Evolutionary conservation across 92 coral and sea anemone species (phyloP).

Genomic region (Paramuricea clavata): DNA sequence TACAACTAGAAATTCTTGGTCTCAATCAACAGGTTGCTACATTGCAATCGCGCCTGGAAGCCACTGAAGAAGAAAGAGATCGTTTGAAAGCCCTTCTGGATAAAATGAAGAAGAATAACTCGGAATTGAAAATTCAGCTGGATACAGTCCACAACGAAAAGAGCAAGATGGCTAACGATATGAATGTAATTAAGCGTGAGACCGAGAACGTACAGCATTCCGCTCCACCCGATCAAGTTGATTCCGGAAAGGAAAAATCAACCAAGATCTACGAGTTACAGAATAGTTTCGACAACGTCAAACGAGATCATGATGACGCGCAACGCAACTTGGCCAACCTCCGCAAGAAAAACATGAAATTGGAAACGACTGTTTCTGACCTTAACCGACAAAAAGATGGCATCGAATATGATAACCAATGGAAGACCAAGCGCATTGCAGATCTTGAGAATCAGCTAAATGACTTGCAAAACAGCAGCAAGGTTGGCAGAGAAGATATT

Average conservation of each 20-base stretch:
- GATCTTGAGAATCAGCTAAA: slow-evolving; percentile 89
- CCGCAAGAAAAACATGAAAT: slow-evolving; percentile 72
- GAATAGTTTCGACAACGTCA: slow-evolving; percentile 78
- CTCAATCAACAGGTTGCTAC: slow-evolving; percentile 80
- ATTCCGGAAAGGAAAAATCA: slow-evolving; percentile 72
- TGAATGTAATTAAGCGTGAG: slow-evolving; percentile 50
- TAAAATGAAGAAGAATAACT: slow-evolving; percentile 77
- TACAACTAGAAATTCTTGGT: slow-evolving; percentile 81
- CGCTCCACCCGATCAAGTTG: slow-evolving; percentile 49
- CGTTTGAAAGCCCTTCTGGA: slow-evolving; percentile 81
- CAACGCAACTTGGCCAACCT: slow-evolving; percentile 79
- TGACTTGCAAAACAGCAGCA: slow-evolving; percentile 85
- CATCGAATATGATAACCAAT: slow-evolving; percentile 80
- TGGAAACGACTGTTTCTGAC: slow-evolving; percentile 77
- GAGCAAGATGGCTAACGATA: slow-evolving; percentile 80
- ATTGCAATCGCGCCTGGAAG: slow-evolving; percentile 80
- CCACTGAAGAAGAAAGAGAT: slow-evolving; percentile 84
- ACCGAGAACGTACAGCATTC: slow-evolving; percentile 41
- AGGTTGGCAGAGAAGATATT: slow-evolving; percentile 89
- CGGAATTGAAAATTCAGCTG: slow-evolving; percentile 84
- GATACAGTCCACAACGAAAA: slow-evolving; percentile 90
- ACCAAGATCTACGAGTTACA: slow-evolving; percentile 86
- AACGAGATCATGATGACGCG: slow-evolving; percentile 76
- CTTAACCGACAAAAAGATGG: slow-evolving; percentile 82
- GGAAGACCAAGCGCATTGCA: slow-evolving; percentile 79